A percentile compares a stretch with the other conserved stretches of the same genome.
phyloP scores from a whole-genome alignment of 2,888 invertebrate species.

The Ophraella communa region DNA sequence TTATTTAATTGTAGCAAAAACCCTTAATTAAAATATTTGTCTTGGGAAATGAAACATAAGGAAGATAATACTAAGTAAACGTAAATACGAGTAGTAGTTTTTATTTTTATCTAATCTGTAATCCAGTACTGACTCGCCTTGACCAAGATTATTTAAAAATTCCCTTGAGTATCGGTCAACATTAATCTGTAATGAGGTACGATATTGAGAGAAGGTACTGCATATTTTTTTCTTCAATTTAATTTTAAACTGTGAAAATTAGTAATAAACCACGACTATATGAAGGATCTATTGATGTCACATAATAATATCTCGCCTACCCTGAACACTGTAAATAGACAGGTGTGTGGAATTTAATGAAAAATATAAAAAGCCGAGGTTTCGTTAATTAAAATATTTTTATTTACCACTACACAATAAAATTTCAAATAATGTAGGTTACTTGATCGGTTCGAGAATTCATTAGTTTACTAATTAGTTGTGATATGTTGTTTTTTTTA shows the following conservation, averaged over 20 bases:
- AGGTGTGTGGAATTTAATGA: neutral
- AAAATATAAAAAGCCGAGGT: neutral
- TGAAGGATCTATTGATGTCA: neutral
- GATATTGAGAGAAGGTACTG: neutral
- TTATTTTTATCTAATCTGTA: neutral
- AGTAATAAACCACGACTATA: neutral
- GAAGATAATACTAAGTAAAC: too few species aligned
- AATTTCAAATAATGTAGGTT: neutral
- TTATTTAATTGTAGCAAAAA: too few species aligned
- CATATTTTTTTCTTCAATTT: neutral
- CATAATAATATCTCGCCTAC: neutral
- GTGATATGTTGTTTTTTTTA: too few species aligned
- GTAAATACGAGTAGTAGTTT: too few species aligned
- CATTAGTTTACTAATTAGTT: neutral
- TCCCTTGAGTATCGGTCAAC: constrained; percentile 1
- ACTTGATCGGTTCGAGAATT: neutral
- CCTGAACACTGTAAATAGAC: neutral
- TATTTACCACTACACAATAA: neutral
- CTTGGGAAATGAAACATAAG: too few species aligned
- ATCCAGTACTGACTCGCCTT: constrained; percentile 2
- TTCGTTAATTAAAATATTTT: neutral
- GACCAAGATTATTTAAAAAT: constrained; percentile 2
- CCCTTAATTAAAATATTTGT: too few species aligned
- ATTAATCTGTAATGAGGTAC: neutral
- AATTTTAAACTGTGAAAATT: neutral